Base-by-base conservation (phyloP, 2,888 invertebrate species). In the Tuberolachnus salignus region DNA sequence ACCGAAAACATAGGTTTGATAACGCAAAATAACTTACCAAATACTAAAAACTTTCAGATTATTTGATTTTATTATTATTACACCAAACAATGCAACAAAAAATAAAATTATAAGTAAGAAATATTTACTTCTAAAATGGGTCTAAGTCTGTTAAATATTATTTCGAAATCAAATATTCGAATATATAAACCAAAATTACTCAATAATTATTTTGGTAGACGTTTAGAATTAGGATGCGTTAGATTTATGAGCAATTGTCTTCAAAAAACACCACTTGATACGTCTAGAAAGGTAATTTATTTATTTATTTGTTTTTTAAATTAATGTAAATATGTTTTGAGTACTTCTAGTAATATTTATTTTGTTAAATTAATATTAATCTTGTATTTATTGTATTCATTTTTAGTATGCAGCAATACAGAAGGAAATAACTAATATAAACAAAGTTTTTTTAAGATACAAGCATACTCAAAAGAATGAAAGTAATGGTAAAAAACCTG, bases 381-480 rank as follows among this genome's bases (percentile, higher is more conserved):
- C n/a, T n/a, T n/a, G n/a, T n/a, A 51, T 26, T 34, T n/a, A 9
- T 26, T 42, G 2, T 46, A 55, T 63, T 73, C 0, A 16, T 51
- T 51, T 75, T 66, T 75, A 78, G 78, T 23, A 21, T 59, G 13
- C 21, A 49, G 21, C 59, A 8, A 42, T 59, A 13, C 61, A 80
- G 63, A 66, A 75, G 34, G 78, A 80, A 80, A 51, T 69, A 57
- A 44, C 19, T 55, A 51, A 49, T 23, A n/a, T 44, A 13, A 80
- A 80, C n/a, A 80, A 78, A 67, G 13, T 78, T 23, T 46, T 80
- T 14, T 16, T 42, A n/a, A 80, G 80, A 57, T 80, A 61, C 70
- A 42, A n/a, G 4, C 69, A 75, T 74, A 46, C 59, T 21, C 66
- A 51, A 23, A 78, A 42, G 21, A 78, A 69, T 69, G 69, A 21